Conservation (phyloP, 2,888 invertebrate species). For the Melinaea menophilus region DNA sequence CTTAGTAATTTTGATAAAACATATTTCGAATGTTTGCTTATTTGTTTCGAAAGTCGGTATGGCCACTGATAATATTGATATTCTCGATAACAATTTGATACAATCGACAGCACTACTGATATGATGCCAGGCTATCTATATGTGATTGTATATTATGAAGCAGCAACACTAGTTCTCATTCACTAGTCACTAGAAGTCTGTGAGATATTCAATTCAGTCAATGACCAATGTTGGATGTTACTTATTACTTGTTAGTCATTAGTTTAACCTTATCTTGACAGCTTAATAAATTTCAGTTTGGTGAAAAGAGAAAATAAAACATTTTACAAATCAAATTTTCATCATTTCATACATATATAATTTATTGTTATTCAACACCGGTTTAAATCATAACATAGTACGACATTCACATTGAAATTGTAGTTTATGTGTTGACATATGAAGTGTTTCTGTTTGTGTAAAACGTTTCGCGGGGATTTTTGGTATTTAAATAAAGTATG, state of each 20-base stretch:
- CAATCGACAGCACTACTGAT: no score
- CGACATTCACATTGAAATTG: constrained; percentile 6
- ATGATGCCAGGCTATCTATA: no score
- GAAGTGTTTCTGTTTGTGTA: constrained; percentile 34
- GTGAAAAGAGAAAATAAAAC: constrained; percentile 7
- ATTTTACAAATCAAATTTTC: not conserved
- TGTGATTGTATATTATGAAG: no score
- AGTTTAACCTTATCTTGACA: constrained; percentile 16
- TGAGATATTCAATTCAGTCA: not conserved
- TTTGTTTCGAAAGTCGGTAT: no score
- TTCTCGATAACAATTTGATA: no score
- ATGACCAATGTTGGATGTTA: not conserved
- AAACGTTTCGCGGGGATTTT: constrained; percentile 26
- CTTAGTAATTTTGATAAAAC: no score
- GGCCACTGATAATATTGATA: no score
- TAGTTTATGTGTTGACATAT: constrained; percentile 36
- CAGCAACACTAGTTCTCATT: not conserved
- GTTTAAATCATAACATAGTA: not conserved
- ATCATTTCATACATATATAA: not conserved
- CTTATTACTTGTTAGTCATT: not conserved
- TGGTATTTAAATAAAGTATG: constrained; percentile 40
- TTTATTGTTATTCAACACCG: not conserved
- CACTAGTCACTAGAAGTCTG: not conserved
- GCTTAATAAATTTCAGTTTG: constrained; percentile 19
- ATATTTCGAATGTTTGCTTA: no score